Base-by-base conservation (phyloP, 2,888 invertebrate species). In the Aleiodes leptofemur region DNA sequence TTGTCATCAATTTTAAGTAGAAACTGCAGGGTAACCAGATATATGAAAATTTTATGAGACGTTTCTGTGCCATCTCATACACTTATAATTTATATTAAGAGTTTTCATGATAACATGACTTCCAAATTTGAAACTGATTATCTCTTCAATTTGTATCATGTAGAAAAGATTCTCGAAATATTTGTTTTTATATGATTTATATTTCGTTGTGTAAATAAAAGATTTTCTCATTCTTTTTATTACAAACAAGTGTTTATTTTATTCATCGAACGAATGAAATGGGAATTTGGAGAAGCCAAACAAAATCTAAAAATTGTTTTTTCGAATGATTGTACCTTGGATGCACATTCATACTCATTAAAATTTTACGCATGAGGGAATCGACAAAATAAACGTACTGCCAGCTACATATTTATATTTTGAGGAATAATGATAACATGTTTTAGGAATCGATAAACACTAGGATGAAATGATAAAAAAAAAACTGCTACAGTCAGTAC, bases 181-280 rank as follows among this genome's bases (percentile, higher is more conserved):
- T 38, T 38, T 38, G 38, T 38, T 43, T 8, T 43, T 43, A 9
- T 43, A 43, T 43, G 9, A 43, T 43, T 8, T 43, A 9, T 43
- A 11, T 43, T 48, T 8, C 43, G 14, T 43, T 64, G 64, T 64
- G 48, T 7, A 23, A 64, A 64, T 64, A 64, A 64, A 43, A 14
- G 9, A 55, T n/a, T 48, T 48, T 23, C 23, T 48, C 48, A 48
- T 23, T 64, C 43, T 64, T 16, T 64, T 23, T 48, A 43, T 43
- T 64, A 64, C 43, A 14, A 16, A 23, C 1, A 23, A 14, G 16
- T 43, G 16, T 64, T 43, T 14, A 34, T 64, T 13, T 64, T 48
- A 64, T 7, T 8, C 43, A 64, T 34, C 9, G 23, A 9, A 48
- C 43, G 16, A 43, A 43, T 43, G 14, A 14, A n/a, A 43, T 61